Evolutionary conservation across 2,888 invertebrate genomes (phyloP), one percentile per base, ranked within the genome.

Genomic region (Emesis russula): DNA sequence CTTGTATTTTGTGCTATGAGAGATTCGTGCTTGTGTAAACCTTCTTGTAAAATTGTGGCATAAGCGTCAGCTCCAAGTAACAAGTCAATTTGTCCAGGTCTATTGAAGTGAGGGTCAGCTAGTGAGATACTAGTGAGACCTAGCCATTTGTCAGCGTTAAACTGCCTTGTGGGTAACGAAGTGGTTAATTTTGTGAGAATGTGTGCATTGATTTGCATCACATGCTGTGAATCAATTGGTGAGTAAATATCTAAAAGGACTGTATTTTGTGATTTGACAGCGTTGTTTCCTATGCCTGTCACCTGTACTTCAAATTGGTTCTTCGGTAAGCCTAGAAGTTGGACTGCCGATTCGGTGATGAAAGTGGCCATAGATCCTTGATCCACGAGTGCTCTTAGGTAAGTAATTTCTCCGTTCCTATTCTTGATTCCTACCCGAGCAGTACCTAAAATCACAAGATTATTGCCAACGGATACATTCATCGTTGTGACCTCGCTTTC

Each of bases 331-430:
- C 41, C 91, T 91, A 71, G 36, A 70, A 13, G 88, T 77, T 44
- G 88, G 44, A 68, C 33, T 25, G 25, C 25, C 25, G 25, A 25
- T 74, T 25, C 25, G 1, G 25, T 25, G 25, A 25, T 25, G 25
- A 25, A 92, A 9, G 90, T 88, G 5, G 79, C 93, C 70, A 92
- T 89, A 3, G 94, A 93, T 9, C 91, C 93, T 36, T 79, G 93
- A 81, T 92, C 93, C 18, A 91, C 38, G 11, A 93, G 80, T 44
- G 90, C 91, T 83, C 93, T 79, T 9, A 91, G 44, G 11, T 44
- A 44, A 44, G 41, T 44, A 44, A 44, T 44, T 3, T 15, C 13
- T 63, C 84, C 48, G 33, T 89, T 79, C 58, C 58, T 89, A 31
- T 85, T 44, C 13, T 70, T 41, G 5, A 88, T 74, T 38, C 25